Evolutionary conservation across 2,113 vertebrate species (phyloP).

Genomic region (Neodon shergylaensis): DNA sequence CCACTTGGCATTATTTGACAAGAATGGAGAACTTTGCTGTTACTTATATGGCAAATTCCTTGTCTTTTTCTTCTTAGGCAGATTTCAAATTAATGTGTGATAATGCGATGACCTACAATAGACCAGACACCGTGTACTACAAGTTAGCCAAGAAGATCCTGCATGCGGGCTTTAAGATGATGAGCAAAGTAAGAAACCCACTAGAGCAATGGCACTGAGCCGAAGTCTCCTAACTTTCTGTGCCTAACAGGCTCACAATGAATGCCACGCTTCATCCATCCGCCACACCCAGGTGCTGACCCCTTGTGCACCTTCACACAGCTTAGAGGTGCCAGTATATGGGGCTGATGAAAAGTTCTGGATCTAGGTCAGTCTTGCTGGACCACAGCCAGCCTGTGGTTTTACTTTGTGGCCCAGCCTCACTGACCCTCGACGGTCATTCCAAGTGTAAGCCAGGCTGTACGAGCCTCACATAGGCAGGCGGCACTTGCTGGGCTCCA

Average conservation of each 20-base stretch:
- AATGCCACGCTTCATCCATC: constrained; percentile 60
- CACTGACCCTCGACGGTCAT: background rate
- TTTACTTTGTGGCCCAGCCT: background rate
- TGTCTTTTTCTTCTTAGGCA: constrained; percentile 87
- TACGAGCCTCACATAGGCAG: background rate
- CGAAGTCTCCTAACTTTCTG: constrained; percentile 4
- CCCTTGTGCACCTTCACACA: background rate
- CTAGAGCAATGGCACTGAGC: constrained; percentile 31
- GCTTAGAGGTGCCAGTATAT: background rate
- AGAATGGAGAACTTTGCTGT: background rate
- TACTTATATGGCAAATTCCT: background rate
- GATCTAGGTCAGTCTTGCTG: constrained; percentile 54
- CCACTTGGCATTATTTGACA: background rate
- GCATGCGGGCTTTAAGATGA: constrained; percentile 99
- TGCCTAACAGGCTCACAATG: constrained; percentile 17
- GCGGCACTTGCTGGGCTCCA: background rate
- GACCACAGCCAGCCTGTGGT: constrained; percentile 60
- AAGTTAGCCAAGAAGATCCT: constrained; percentile 99
- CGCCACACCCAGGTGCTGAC: background rate
- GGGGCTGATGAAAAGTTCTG: background rate
- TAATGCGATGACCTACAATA: constrained; percentile 99
- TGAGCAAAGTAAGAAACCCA: constrained; percentile 96
- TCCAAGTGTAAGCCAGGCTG: background rate
- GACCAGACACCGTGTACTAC: constrained; percentile 99
- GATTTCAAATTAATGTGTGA: constrained; percentile 99